Base-by-base conservation (phyloP, 2,888 invertebrate species). In the Sthenelais limicola region DNA sequence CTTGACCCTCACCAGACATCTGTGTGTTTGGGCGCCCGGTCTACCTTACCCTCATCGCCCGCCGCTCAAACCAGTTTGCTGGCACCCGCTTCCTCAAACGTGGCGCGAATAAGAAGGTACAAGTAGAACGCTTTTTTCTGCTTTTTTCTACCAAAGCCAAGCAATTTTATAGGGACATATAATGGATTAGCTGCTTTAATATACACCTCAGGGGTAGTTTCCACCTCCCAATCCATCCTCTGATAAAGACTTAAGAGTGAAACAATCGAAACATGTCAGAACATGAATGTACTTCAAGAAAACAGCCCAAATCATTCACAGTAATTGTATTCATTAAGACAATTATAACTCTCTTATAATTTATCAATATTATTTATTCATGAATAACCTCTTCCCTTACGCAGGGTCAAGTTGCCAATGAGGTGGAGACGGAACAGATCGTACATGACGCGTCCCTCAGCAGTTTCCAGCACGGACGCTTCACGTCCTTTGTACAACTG, bases 61-160 rank as follows among this genome's bases (percentile, higher is more conserved):
- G 98, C 76, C 90, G 99, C 80, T 98, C 98, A 51, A 94, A 94
- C 78, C 92, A 93, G 85, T 99, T 94, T 90, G 98, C 99, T 0
- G 99, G 99, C 3, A 99, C 99, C 0, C 91, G 99, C 80, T 99
- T 98, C 88, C 89, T 99, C 15, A 99, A 99, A 88, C 91, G 99
- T 79, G 99, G 99, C 1, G 94, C 97, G 0, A 98, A 98, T 89
- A 94, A 93, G 88, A 78, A 84, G 81, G 87, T 87, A 76, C 75
- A 73, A 56, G 12, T n/a, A 21, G 5, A n/a, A n/a, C n/a, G n/a
- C n/a, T n/a, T n/a, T n/a, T n/a, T n/a, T n/a, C n/a, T n/a, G n/a
- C n/a, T n/a, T 49, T 26, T 56, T 26, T 26, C 24, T 15, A 28
- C 49, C n/a, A 28, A 7, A 67, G n/a, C 18, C n/a, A 9, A 18